Conservation (phyloP, 2,888 invertebrate species). For the Macaria notata region DNA sequence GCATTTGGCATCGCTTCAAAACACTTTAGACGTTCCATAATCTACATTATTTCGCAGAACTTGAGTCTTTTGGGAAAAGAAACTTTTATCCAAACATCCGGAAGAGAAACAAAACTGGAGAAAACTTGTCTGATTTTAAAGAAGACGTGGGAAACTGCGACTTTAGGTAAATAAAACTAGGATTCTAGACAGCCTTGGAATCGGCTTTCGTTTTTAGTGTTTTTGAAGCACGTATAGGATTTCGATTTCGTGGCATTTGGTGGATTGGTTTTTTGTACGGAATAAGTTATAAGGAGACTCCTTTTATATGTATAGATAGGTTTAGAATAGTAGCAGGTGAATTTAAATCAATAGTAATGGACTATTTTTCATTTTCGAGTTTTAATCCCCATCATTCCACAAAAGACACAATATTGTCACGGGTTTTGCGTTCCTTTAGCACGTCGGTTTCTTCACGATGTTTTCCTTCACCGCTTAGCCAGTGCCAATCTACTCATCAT, state of each 20-base stretch:
- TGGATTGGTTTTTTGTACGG: not conserved
- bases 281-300: no score
- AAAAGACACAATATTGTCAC: no score
- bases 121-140: constrained; percentile 39
- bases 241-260: constrained; percentile 9
- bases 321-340: no score
- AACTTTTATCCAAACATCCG: constrained; percentile 46
- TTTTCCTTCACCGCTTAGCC: no score
- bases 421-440: no score
- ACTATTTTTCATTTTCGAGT: no score
- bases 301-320: no score
- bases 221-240: constrained; percentile 6
- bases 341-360: no score
- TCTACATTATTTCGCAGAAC: constrained; percentile 9
- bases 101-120: constrained; percentile 17
- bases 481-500: no score
- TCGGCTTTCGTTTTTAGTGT: constrained; percentile 17
- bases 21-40: not conserved
- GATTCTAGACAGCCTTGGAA: constrained; percentile 9
- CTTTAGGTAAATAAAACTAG: constrained; percentile 14
- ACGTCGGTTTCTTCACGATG: no score
- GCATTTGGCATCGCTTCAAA: constrained; percentile 6
- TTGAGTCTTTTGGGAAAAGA: constrained; percentile 33
- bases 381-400: no score
- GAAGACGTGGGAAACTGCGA: constrained; percentile 45